These are phyloP conservation scores for Dicrostonyx torquatus DNA, from an alignment of 2,797 vertebrate species.

Conservation along the genomic window DNA sequence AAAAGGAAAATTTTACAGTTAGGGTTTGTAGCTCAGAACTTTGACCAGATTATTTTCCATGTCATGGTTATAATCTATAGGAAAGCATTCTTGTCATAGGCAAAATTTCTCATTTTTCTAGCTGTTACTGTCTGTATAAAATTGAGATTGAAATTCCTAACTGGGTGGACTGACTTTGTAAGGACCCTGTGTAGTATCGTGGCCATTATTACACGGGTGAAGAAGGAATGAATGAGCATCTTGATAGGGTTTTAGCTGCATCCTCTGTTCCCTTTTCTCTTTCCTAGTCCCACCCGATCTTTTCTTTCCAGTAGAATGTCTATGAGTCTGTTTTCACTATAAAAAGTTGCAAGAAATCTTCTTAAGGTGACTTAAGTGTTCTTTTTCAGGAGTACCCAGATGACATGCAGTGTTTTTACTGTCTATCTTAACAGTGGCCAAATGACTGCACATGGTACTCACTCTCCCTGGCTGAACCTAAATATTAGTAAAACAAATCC, in stretches of 20 bases:
- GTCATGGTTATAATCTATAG: not conserved
- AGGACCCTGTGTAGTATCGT: not conserved
- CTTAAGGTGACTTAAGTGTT: not conserved
- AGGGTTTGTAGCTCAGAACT: not conserved
- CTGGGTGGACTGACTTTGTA: too few species aligned
- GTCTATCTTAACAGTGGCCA: not conserved
- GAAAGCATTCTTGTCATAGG: not conserved
- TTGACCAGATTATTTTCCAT: conserved; percentile 5
- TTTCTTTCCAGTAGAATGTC: not conserved
- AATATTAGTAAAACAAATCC: not conserved
- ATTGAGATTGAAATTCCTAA: not conserved
- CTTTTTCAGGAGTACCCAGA: not conserved
- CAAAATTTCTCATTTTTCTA: not conserved
- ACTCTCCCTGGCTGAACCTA: not conserved
- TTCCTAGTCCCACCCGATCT: not conserved
- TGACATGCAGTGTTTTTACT: not conserved
- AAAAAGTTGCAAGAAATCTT: not conserved
- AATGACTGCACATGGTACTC: not conserved
- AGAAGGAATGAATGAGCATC: fast-evolving
- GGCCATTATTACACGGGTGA: not conserved
- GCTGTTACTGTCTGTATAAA: not conserved
- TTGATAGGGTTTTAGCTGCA: not conserved
- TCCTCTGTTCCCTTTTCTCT: not conserved
- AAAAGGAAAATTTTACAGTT: not conserved
- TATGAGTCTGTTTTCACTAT: not conserved